Conservation (phyloP, 2,797 vertebrate genomes). For the Pachyuromys duprasi region DNA sequence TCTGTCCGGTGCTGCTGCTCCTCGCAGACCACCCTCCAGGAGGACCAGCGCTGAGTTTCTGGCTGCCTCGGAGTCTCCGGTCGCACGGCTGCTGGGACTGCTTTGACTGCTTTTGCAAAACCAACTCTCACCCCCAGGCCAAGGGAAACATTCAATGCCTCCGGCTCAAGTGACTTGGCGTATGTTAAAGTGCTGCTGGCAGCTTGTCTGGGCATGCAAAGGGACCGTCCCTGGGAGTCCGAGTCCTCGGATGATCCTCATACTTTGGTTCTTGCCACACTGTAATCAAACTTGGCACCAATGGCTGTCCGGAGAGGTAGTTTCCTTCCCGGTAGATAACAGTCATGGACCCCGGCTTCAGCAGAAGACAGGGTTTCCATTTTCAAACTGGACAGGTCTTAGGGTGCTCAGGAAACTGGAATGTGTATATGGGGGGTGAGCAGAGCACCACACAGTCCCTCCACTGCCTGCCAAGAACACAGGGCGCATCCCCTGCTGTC, state of each 20-base stretch:
- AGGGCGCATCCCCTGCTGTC: neutral
- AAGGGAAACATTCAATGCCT: neutral
- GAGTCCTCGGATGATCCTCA: rapidly evolving
- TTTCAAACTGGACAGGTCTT: neutral
- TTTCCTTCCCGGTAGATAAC: neutral
- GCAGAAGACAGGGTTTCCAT: neutral
- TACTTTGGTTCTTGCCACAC: neutral
- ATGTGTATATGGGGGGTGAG: neutral
- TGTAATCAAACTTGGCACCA: neutral
- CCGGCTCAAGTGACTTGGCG: no score
- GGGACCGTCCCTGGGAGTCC: neutral
- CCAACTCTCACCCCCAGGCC: neutral
- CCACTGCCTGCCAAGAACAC: neutral
- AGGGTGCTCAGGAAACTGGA: neutral
- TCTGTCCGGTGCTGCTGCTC: neutral
- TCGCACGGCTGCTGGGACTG: rapidly evolving
- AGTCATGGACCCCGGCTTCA: neutral
- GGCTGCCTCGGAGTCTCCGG: neutral
- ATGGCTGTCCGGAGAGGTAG: neutral
- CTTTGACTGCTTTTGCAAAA: neutral
- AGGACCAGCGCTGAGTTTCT: neutral
- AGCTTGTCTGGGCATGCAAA: neutral
- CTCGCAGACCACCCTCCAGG: neutral
- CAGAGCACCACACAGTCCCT: rapidly evolving
- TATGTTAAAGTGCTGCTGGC: neutral